phyloP scores from a whole-genome alignment of 2,888 invertebrate genomes.

The Agrochola lota region DNA sequence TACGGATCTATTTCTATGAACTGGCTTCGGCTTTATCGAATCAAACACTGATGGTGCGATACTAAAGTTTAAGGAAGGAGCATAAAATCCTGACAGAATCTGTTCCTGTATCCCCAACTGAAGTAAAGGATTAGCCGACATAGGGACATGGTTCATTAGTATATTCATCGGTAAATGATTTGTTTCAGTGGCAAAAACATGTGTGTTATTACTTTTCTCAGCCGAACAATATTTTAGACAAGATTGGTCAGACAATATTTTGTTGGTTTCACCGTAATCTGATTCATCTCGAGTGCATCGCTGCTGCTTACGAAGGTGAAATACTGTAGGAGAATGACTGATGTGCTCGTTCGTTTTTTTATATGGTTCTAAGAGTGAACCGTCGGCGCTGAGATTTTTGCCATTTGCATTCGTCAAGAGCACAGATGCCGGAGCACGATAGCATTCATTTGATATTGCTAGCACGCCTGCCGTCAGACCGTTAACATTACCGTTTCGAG shows the following conservation, averaged over 20 bases:
- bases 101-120: conserved; percentile 56
- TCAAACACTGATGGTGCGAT: conserved; percentile 56
- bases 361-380: conserved; percentile 72
- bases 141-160: conserved; percentile 41
- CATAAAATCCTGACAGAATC: conserved; percentile 48
- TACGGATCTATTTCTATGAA: conserved; percentile 35
- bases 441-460: conserved; percentile 85
- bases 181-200: conserved; percentile 15
- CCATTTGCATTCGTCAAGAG: conserved; percentile 86
- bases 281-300: conserved; percentile 62
- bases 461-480: conserved; percentile 84
- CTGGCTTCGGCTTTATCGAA: conserved; percentile 33
- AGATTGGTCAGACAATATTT: conserved; percentile 52
- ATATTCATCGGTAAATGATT: conserved; percentile 46
- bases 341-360: conserved; percentile 69
- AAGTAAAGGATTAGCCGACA: conserved; percentile 41
- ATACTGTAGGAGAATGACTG: conserved; percentile 68
- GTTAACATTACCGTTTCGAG: conserved; percentile 87
- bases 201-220: conserved; percentile 39
- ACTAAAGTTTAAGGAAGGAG: conserved; percentile 65
- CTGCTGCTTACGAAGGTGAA: conserved; percentile 63
- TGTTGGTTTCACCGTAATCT: conserved; percentile 62
- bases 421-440: conserved; percentile 84
- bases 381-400: conserved; percentile 76
- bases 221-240: conserved; percentile 45